Conservation (phyloP, 2,888 invertebrate species). For the Exephanes ischioxanthus region DNA sequence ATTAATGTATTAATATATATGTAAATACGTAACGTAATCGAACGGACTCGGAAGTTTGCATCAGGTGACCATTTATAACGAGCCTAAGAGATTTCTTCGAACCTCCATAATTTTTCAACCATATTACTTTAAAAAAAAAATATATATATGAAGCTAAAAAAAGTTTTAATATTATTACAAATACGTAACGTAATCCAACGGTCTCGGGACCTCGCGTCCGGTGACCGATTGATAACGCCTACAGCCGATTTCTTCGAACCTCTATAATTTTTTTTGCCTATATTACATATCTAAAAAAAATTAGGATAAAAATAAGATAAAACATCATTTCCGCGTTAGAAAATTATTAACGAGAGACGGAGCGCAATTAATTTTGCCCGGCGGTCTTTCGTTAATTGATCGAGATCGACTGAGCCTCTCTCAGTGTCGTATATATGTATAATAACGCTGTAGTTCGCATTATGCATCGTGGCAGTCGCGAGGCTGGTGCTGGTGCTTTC, state of each 20-base stretch:
- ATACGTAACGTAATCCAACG: slow-evolving; percentile 75
- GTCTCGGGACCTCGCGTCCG: slow-evolving; percentile 81
- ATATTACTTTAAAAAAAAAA: not conserved
- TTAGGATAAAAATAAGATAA: not conserved
- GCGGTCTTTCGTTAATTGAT: slow-evolving; percentile 81
- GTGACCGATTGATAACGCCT: slow-evolving; percentile 80
- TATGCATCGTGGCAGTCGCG: slow-evolving; percentile 61
- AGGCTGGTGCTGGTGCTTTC: slow-evolving; percentile 71
- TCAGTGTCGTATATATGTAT: slow-evolving; percentile 64
- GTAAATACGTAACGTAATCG: slow-evolving; percentile 72
- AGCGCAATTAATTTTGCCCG: slow-evolving; percentile 58
- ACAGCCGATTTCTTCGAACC: slow-evolving; percentile 76
- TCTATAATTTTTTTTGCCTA: slow-evolving; percentile 25
- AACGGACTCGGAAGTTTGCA: slow-evolving; percentile 80
- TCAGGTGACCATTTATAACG: slow-evolving; percentile 81
- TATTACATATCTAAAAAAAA: not conserved
- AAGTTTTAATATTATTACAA: too few relatives aligned
- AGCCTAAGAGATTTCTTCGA: slow-evolving; percentile 76
- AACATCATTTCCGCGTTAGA: not conserved
- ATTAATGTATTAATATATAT: slow-evolving; percentile 48
- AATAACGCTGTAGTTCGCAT: slow-evolving; percentile 41
- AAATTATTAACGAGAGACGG: not conserved
- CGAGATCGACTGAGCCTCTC: slow-evolving; percentile 80
- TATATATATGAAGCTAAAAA: too few relatives aligned
- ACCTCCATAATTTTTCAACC: slow-evolving; percentile 29